Conservation (phyloP, 2,888 invertebrate genomes). For the Odontothrips loti region DNA sequence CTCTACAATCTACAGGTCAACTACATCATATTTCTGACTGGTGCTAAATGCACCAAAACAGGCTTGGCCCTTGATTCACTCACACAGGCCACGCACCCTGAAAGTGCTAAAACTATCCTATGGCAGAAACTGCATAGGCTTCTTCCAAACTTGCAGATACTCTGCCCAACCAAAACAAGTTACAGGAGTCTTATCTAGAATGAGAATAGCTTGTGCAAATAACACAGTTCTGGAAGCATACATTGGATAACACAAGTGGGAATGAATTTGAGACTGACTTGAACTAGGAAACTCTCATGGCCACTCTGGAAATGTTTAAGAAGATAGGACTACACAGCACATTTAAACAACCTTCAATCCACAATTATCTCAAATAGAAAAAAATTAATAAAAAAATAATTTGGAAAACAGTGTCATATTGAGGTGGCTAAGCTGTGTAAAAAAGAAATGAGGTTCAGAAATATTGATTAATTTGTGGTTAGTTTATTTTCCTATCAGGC, state of each 20-base stretch:
- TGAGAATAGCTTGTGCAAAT: too few relatives aligned
- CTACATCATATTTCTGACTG: too few relatives aligned
- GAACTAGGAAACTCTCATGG: neutral
- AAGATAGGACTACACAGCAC: neutral
- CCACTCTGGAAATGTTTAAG: conserved; percentile 9
- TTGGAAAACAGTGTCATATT: too few relatives aligned
- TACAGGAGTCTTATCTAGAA: neutral
- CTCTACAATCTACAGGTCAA: neutral
- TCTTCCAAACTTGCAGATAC: neutral
- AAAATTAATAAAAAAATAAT: neutral
- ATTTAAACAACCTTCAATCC: too few relatives aligned
- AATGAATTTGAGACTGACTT: neutral
- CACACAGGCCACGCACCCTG: too few relatives aligned
- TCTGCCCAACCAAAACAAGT: neutral
- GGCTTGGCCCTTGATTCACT: too few relatives aligned
- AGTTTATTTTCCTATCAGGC: too few relatives aligned
- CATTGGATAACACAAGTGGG: neutral
- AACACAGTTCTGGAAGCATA: neutral
- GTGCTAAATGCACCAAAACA: too few relatives aligned
- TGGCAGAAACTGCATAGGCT: neutral
- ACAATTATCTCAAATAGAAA: neutral
- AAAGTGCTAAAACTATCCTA: neutral
- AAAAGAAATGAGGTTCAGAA: too few relatives aligned
- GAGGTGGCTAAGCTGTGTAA: too few relatives aligned
- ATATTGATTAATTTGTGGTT: too few relatives aligned